Base-by-base conservation (phyloP, 2,113 vertebrate species). In the Vimba vimba region DNA sequence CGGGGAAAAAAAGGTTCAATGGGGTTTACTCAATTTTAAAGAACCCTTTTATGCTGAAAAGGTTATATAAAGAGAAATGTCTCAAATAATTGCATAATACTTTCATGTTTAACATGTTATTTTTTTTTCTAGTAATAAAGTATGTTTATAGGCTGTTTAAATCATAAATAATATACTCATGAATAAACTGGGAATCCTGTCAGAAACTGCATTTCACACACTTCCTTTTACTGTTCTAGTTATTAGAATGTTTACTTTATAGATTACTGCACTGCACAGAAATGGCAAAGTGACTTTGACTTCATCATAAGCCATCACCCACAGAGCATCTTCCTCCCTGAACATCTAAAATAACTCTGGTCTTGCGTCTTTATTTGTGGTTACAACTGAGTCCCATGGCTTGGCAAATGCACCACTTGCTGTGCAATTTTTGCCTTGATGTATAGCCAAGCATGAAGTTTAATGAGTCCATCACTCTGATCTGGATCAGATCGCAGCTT, bases 371-470 rank as follows among this genome's bases (percentile, higher is more conserved):
- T 73, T 73, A 39, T 83, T 25, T 73, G 12, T 50, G 50, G 30
- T 68, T 69, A 52, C 62, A 82, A 52, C 62, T 69, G 45, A 27
- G 30, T 68, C 19, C 45, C n/a, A 9, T 82, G 27, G 36, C 10
- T 2, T 59, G 33, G 66, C 13, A 36, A 36, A 82, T 39, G 30
- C 30, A 19, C 47, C 81, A 36, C 45, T 73, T 36, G 81, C 81
- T 73, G 81, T 73, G 81, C 30, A n/a, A 43, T 43, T 68, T 83
- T 55, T 83, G 50, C 81, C 68, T 83, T 73, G 23, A 83, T 83
- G 43, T 83, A 57, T 57, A 71, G 50, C 50, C 27, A 15, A 59
- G 66, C 21, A 23, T 59, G 55, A 39, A n/a, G 64, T 69, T 71
- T 83, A 83, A 83, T 83, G 81, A 83, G 66, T 73, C 64, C 47